Percentiles rank a stretch among this genome's conserved stretches.
Evolutionary conservation across 2,888 invertebrate species (phyloP).

Genomic region (Prosapia bicincta): DNA sequence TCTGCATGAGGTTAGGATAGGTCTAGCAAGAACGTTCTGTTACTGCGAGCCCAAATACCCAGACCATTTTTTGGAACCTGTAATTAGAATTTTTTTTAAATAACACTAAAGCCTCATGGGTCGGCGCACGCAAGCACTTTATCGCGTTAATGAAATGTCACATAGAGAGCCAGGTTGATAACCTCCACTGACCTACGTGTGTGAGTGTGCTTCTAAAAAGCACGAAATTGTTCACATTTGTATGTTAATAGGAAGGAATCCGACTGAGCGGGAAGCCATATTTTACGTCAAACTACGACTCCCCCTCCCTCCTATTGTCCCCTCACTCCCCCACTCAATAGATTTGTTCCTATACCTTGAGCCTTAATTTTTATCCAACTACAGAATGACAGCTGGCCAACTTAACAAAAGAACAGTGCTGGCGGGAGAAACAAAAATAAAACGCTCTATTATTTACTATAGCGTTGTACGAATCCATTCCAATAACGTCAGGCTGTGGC

Average conservation of each 20-base stretch:
- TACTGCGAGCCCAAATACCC: no score
- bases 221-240: slow-evolving; percentile 30
- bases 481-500: no score
- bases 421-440: not conserved
- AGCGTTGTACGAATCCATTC: no score
- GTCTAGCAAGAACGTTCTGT: no score
- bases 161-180: not conserved
- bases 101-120: no score
- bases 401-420: not conserved
- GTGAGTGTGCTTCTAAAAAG: slow-evolving; percentile 18
- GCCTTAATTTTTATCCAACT: not conserved
- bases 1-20: no score
- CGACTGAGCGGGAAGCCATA: slow-evolving; percentile 20
- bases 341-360: slow-evolving; percentile 1
- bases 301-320: no score
- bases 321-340: not conserved
- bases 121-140: not conserved
- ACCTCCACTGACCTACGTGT: not conserved
- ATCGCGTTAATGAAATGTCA: not conserved
- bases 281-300: slow-evolving; percentile 6
- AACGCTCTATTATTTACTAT: not conserved
- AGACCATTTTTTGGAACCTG: no score
- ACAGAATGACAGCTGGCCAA: not conserved
- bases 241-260: slow-evolving; percentile 22
- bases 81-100: no score